phyloP scores from a whole-genome alignment of 2,888 invertebrate species.

The Drosophila rellima region DNA sequence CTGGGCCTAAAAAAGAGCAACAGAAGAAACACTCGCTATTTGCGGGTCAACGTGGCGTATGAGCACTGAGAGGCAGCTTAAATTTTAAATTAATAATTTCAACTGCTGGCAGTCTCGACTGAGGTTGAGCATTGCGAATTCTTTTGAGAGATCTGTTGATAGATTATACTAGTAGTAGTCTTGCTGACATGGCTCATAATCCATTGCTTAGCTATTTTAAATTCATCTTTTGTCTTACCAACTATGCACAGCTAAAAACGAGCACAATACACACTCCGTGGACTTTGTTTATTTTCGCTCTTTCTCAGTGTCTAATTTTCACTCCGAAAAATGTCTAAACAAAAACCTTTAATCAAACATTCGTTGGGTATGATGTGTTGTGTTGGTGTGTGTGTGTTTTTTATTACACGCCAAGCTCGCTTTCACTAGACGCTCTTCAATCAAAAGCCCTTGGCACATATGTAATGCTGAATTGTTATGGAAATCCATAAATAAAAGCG shows the following conservation, averaged over 20 bases:
- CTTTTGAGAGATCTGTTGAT: slow-evolving; percentile 14
- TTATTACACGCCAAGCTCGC: slow-evolving; percentile 24
- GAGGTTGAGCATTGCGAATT: background rate
- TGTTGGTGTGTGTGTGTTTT: slow-evolving; percentile 10
- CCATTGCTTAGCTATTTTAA: slow-evolving; percentile 2
- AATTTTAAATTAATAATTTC: slow-evolving; percentile 29
- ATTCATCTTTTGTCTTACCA: background rate
- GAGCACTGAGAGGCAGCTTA: slow-evolving; percentile 39
- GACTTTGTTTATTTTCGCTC: no score
- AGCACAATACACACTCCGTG: background rate
- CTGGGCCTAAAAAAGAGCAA: background rate
- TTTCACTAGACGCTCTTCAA: slow-evolving; percentile 66
- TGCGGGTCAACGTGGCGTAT: slow-evolving; percentile 43
- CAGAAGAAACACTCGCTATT: slow-evolving; percentile 11
- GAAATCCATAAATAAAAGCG: slow-evolving; percentile 79
- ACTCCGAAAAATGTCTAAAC: background rate
- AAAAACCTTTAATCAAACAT: slow-evolving; percentile 55
- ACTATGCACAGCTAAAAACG: slow-evolving; percentile 4
- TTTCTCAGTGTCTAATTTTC: slow-evolving; percentile 14
- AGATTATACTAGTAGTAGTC: slow-evolving; percentile 1
- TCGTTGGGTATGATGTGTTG: slow-evolving; percentile 2
- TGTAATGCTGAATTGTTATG: slow-evolving; percentile 74
- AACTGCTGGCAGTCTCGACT: background rate
- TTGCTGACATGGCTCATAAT: slow-evolving; percentile 8
- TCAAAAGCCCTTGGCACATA: slow-evolving; percentile 72